Evolutionary conservation across 2,113 vertebrate species (phyloP).

Genomic region (Zosterops borbonicus): DNA sequence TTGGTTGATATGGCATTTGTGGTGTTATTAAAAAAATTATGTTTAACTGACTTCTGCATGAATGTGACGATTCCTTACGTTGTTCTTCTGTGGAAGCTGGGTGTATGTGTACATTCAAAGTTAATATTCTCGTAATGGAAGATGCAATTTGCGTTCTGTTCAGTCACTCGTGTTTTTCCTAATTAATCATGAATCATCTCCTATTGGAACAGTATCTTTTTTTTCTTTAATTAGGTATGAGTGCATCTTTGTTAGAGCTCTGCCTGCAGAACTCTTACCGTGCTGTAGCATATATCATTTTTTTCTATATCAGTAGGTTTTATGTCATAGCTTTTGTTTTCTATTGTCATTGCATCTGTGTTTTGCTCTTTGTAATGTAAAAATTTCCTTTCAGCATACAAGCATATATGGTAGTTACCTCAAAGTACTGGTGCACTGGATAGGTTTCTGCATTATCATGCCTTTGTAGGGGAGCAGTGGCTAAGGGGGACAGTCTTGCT

Average conservation of each 20-base stretch:
- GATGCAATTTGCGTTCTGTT: conserved; percentile 18
- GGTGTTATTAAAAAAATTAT: background rate
- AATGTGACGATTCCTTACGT: background rate
- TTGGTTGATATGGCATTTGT: background rate
- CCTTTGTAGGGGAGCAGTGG: background rate
- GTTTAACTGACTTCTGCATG: background rate
- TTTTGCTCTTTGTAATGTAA: background rate
- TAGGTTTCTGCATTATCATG: background rate
- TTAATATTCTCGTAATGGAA: conserved; percentile 28
- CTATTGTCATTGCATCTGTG: background rate
- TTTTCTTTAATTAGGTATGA: conserved; percentile 28
- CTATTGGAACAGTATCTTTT: conserved; percentile 40
- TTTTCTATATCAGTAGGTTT: background rate
- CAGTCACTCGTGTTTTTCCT: conserved; percentile 40
- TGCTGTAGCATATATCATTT: background rate
- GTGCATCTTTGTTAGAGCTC: conserved; percentile 31
- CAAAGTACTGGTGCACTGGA: background rate
- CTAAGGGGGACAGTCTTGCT: background rate
- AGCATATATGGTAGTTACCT: background rate
- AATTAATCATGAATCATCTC: conserved; percentile 62
- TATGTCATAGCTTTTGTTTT: background rate
- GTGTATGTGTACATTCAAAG: background rate
- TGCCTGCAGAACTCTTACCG: background rate
- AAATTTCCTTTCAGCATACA: background rate
- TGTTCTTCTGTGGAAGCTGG: background rate